Conservation (phyloP, 2,113 vertebrate species). For the Pteronura brasiliensis region DNA sequence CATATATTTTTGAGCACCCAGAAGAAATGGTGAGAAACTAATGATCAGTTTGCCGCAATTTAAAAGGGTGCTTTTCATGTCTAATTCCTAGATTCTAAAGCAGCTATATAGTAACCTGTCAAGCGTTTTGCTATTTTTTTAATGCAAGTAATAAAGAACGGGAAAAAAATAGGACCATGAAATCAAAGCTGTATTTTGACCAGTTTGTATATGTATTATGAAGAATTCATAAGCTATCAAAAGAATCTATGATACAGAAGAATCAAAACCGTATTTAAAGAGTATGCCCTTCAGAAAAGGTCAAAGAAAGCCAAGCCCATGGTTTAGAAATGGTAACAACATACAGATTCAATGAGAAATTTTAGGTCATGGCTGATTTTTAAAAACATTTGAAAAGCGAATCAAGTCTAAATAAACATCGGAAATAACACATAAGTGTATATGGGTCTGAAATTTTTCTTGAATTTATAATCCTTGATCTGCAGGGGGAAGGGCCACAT, state of each 20-base stretch:
- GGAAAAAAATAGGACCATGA: conserved; percentile 45
- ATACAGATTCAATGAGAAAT: conserved; percentile 48
- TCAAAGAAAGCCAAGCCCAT: conserved; percentile 49
- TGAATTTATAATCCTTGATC: conserved; percentile 28
- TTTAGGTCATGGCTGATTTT: conserved; percentile 52
- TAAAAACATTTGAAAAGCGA: neutral
- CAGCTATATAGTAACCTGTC: conserved; percentile 10
- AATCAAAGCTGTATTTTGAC: conserved; percentile 56
- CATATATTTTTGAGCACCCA: conserved; percentile 9
- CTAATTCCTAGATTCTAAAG: neutral
- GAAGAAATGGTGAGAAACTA: conserved; percentile 49
- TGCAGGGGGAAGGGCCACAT: neutral
- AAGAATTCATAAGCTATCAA: conserved; percentile 49
- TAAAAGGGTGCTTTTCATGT: conserved; percentile 26
- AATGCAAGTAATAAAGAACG: conserved; percentile 46
- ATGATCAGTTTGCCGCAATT: conserved; percentile 24
- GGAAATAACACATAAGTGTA: conserved; percentile 1
- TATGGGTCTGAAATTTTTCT: conserved; percentile 27
- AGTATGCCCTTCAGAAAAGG: conserved; percentile 62
- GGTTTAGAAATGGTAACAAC: conserved; percentile 66
- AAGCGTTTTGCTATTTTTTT: conserved; percentile 49
- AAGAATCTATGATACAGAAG: conserved; percentile 29
- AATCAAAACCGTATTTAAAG: conserved; percentile 49
- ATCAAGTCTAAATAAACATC: conserved; percentile 40
- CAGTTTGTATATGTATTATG: conserved; percentile 60